Evolutionary conservation across 2,888 invertebrate genomes (phyloP).

Genomic region (Hypselothyrea guttata): DNA sequence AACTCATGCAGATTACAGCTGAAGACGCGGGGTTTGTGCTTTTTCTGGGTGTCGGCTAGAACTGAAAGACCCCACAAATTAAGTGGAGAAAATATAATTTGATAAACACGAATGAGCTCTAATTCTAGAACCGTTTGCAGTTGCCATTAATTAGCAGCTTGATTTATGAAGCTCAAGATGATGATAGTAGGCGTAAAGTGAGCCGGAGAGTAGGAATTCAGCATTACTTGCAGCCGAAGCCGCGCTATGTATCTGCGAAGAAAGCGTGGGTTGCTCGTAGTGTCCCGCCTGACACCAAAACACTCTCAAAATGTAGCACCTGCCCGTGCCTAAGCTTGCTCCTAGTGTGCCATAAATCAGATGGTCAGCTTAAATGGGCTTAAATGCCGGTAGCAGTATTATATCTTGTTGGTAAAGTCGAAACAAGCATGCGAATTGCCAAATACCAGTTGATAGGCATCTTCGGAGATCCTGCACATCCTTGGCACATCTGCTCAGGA

Average conservation of each 20-base stretch:
- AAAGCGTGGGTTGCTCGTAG: conserved; percentile 31
- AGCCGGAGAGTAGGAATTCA: not conserved
- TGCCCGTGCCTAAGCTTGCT: conserved; percentile 30
- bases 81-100: conserved; percentile 70
- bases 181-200: not conserved
- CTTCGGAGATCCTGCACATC: conserved; percentile 37
- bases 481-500: not conserved
- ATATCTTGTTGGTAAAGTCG: conserved; percentile 11
- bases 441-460: conserved; percentile 54
- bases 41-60: conserved; percentile 7
- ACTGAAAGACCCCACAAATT: conserved; percentile 47
- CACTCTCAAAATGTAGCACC: conserved; percentile 31
- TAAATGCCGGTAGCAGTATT: conserved; percentile 66
- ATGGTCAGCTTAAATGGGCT: conserved; percentile 55
- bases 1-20: conserved; percentile 68
- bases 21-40: not conserved
- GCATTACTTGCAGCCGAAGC: not conserved
- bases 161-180: conserved; percentile 63
- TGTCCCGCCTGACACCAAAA: not conserved
- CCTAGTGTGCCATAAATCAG: conserved; percentile 56
- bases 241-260: not conserved
- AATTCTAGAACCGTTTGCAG: conserved; percentile 52
- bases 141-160: conserved; percentile 78
- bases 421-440: conserved; percentile 64
- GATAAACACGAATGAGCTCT: conserved; percentile 66